Evolutionary conservation across 2,113 vertebrate genomes (phyloP).

Genomic region (Thunnus thynnus): DNA sequence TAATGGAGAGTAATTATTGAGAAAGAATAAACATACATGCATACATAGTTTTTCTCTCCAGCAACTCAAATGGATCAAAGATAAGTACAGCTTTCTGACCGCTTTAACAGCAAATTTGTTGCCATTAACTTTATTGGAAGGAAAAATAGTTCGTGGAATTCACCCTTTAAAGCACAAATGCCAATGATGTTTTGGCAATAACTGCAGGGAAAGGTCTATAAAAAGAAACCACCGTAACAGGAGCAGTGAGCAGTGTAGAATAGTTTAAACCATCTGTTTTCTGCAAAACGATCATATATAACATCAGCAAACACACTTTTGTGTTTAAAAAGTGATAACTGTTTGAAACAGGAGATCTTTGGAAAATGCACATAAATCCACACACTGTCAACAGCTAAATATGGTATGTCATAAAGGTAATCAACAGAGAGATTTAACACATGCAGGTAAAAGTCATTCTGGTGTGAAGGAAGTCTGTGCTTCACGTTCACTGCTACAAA

Average conservation of each 20-base stretch:
- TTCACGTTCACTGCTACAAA: not conserved
- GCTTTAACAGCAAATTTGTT: slow-evolving; percentile 27
- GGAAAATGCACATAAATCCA: not conserved
- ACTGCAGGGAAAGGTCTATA: slow-evolving; percentile 36
- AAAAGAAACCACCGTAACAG: slow-evolving; percentile 38
- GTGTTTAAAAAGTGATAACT: not conserved
- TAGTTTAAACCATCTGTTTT: slow-evolving; percentile 55
- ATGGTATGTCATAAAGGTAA: no score
- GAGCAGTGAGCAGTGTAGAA: not conserved
- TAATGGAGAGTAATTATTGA: not conserved
- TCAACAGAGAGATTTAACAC: not conserved
- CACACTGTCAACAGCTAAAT: not conserved
- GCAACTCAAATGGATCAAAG: not conserved
- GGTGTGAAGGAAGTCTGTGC: no score
- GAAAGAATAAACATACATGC: not conserved
- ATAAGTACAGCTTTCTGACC: slow-evolving; percentile 9
- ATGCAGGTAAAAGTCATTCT: not conserved
- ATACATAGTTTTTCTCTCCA: not conserved
- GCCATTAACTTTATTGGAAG: slow-evolving; percentile 21
- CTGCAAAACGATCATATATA: slow-evolving; percentile 21
- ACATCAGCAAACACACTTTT: slow-evolving; percentile 2
- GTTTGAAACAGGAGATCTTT: not conserved
- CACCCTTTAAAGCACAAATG: slow-evolving; percentile 27
- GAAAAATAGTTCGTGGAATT: slow-evolving; percentile 29
- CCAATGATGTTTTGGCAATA: slow-evolving; percentile 51